phyloP scores from a whole-genome alignment of 2,797 vertebrate species.

The Salmo trutta region DNA sequence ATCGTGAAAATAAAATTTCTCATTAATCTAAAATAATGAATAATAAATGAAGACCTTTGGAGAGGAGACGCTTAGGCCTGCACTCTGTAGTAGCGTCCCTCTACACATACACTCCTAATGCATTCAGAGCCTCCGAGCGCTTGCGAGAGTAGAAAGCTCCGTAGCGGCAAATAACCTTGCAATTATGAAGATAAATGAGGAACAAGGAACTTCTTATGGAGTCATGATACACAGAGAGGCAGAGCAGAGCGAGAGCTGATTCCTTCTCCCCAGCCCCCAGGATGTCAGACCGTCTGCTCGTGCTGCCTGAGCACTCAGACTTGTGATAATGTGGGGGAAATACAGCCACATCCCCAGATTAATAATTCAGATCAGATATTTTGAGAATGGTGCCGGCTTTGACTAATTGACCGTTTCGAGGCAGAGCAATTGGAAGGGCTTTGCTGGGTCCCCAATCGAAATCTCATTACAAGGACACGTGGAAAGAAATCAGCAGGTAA shows the following conservation, averaged over 20 bases:
- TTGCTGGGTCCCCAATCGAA: conserved; percentile 17
- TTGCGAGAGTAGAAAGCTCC: conserved; percentile 3
- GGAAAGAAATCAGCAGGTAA: conserved; percentile 9
- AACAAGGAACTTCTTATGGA: not conserved
- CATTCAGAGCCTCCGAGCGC: conserved; percentile 39
- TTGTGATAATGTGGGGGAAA: conserved; percentile 27
- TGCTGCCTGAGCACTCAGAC: not conserved
- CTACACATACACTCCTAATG: conserved; percentile 25
- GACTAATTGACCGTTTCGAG: conserved; percentile 47
- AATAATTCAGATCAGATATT: conserved; percentile 45
- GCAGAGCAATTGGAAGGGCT: conserved; percentile 26
- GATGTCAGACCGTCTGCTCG: not conserved
- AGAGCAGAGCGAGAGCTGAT: no score
- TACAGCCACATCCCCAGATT: conserved; percentile 36
- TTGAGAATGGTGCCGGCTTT: conserved; percentile 34
- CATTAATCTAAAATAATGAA: conserved; percentile 53
- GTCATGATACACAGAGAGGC: conserved; percentile 9
- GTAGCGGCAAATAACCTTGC: conserved; percentile 17
- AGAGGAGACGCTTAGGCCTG: conserved; percentile 27
- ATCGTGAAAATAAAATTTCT: conserved; percentile 42
- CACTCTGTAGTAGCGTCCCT: not conserved
- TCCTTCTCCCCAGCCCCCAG: not conserved
- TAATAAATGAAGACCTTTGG: conserved; percentile 47
- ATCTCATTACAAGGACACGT: conserved; percentile 8
- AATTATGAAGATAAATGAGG: conserved; percentile 39